phyloP scores from a whole-genome alignment of 2,888 invertebrate genomes.

The Drosophila tripunctata region DNA sequence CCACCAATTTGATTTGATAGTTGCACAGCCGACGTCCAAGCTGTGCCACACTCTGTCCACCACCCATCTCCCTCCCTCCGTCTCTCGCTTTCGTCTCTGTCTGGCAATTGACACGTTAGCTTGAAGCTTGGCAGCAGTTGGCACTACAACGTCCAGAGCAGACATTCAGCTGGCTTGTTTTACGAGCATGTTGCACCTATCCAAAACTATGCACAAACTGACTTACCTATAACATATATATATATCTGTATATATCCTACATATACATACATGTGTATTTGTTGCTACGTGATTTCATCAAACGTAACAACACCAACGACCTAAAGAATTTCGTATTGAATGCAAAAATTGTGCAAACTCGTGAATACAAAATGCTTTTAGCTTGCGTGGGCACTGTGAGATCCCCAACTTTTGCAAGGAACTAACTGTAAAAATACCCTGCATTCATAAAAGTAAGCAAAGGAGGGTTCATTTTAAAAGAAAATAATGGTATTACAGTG shows the following conservation, averaged over 20 bases:
- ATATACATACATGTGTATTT: slow-evolving; percentile 20
- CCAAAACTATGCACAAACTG: slow-evolving; percentile 45
- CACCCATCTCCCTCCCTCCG: slow-evolving; percentile 6
- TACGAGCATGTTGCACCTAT: slow-evolving; percentile 77
- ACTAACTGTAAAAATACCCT: slow-evolving; percentile 34
- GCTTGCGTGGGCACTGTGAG: slow-evolving; percentile 47
- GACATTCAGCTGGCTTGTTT: slow-evolving; percentile 63
- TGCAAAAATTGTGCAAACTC: slow-evolving; percentile 79
- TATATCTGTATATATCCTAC: slow-evolving; percentile 9
- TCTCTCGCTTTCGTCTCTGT: slow-evolving; percentile 10
- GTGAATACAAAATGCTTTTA: slow-evolving; percentile 73
- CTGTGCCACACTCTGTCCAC: slow-evolving; percentile 13
- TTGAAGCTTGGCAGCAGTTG: slow-evolving; percentile 71
- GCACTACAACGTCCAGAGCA: slow-evolving; percentile 62
- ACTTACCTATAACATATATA: slow-evolving; percentile 28
- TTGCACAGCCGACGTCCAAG: slow-evolving; percentile 66
- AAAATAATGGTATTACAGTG: too few species aligned
- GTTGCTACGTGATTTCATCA: slow-evolving; percentile 77
- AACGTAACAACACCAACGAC: slow-evolving; percentile 68
- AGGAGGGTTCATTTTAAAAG: background rate
- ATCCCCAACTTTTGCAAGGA: slow-evolving; percentile 33
- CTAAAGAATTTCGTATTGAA: slow-evolving; percentile 76
- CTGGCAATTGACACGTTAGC: slow-evolving; percentile 74
- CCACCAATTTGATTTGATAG: slow-evolving; percentile 80
- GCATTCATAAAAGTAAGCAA: background rate